Percentiles rank a stretch among this genome's conserved stretches.
phyloP scores from a whole-genome alignment of 2,888 invertebrate genomes.

The Cybosia mesomella region DNA sequence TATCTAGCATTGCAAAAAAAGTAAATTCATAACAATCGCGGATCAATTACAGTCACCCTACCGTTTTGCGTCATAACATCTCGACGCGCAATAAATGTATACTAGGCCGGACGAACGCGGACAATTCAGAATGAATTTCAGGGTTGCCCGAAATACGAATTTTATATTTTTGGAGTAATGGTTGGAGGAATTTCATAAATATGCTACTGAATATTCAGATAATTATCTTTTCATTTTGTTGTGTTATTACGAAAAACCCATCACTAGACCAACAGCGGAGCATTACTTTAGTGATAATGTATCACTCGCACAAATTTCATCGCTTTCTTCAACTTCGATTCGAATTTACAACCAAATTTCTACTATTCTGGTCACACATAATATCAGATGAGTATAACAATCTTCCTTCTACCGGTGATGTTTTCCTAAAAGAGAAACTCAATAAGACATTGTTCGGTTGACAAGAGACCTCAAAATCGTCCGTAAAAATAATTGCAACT shows the following conservation, averaged over 20 bases:
- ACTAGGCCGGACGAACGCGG: constrained; percentile 36
- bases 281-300: too few species aligned
- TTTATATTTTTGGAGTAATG: background rate
- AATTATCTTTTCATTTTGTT: too few species aligned
- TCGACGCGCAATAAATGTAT: constrained; percentile 73
- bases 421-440: too few species aligned
- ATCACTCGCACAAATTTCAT: background rate
- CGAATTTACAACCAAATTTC: background rate
- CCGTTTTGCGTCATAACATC: constrained; percentile 79
- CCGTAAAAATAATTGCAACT: background rate
- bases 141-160: constrained; percentile 15
- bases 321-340: background rate
- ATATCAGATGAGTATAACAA: background rate
- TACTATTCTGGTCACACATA: background rate
- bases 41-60: constrained; percentile 75
- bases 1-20: constrained; percentile 26
- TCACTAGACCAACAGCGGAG: too few species aligned
- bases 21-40: constrained; percentile 60
- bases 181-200: background rate
- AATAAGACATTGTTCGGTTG: background rate
- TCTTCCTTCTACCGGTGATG: too few species aligned
- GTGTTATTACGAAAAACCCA: too few species aligned
- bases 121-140: constrained; percentile 22
- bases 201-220: background rate
- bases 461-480: background rate